Evolutionary conservation across 2,113 vertebrate genomes (phyloP).

Genomic region (Misgurnus mizolepis): DNA sequence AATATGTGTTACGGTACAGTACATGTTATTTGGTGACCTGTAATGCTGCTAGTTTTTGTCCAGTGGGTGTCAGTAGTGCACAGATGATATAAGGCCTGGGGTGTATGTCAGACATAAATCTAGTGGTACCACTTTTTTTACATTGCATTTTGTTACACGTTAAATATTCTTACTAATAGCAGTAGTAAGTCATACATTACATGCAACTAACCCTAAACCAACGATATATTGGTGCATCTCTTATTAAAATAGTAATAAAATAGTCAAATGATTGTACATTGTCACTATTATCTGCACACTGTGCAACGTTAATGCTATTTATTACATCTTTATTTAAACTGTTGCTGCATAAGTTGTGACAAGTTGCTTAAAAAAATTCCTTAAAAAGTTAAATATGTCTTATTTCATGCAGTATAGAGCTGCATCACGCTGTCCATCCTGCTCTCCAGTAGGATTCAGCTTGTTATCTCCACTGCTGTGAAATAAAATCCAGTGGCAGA

Average conservation of each 20-base stretch:
- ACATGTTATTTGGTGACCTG: constrained; percentile 17
- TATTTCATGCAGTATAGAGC: background rate
- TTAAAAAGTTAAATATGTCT: background rate
- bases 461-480: background rate
- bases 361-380: background rate
- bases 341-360: constrained; percentile 3
- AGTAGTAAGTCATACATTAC: no score
- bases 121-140: no score
- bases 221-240: no score
- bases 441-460: background rate
- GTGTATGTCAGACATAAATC: background rate
- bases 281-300: no score
- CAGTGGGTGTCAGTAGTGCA: constrained; percentile 72
- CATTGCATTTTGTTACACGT: no score
- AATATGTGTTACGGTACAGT: background rate
- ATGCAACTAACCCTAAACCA: no score
- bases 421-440: background rate
- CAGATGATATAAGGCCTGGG: constrained; percentile 52
- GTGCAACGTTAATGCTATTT: no score
- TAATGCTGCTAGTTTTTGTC: constrained; percentile 48
- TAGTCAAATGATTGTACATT: no score
- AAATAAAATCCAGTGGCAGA: background rate
- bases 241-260: no score
- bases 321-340: no score
- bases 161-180: no score